These are phyloP conservation scores for Sylvia borin DNA, from an alignment of 2,797 vertebrate species.

Conservation along the genomic window DNA sequence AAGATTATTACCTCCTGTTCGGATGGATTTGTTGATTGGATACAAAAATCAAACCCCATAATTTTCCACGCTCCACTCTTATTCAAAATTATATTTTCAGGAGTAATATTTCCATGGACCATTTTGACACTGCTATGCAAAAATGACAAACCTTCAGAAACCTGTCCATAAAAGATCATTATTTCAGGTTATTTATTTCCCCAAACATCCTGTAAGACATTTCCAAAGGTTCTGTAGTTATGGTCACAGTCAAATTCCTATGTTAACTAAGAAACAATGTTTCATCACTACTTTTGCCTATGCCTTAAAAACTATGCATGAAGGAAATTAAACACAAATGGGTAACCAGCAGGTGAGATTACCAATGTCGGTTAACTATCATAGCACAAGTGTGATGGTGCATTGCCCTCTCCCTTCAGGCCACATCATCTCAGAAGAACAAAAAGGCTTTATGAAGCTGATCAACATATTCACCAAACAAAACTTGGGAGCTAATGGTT, in stretches of 20 bases:
- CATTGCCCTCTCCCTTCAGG: not conserved
- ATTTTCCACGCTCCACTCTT: slow-evolving; percentile 99
- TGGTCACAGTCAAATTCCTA: not conserved
- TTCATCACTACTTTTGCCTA: not conserved
- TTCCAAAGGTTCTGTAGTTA: not conserved
- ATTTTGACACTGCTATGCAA: slow-evolving; percentile 98
- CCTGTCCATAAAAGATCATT: slow-evolving; percentile 75
- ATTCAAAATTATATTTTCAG: slow-evolving; percentile 96
- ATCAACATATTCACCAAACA: not conserved
- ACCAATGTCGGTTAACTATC: not conserved
- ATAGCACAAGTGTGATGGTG: not conserved
- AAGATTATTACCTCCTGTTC: slow-evolving; percentile 87
- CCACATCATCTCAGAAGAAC: not conserved
- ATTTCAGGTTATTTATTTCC: slow-evolving; percentile 29
- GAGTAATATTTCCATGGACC: slow-evolving; percentile 94
- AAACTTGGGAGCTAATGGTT: not conserved
- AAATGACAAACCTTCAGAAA: slow-evolving; percentile 96
- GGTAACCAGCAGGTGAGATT: not conserved
- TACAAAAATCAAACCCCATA: slow-evolving; percentile 98
- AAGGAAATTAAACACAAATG: not conserved
- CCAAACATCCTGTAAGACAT: not conserved
- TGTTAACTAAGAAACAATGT: not conserved
- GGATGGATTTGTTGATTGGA: slow-evolving; percentile 91
- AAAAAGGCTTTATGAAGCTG: not conserved
- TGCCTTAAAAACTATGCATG: not conserved